Conservation (phyloP, 2,113 vertebrate genomes). For the Otocyon megalotis region DNA sequence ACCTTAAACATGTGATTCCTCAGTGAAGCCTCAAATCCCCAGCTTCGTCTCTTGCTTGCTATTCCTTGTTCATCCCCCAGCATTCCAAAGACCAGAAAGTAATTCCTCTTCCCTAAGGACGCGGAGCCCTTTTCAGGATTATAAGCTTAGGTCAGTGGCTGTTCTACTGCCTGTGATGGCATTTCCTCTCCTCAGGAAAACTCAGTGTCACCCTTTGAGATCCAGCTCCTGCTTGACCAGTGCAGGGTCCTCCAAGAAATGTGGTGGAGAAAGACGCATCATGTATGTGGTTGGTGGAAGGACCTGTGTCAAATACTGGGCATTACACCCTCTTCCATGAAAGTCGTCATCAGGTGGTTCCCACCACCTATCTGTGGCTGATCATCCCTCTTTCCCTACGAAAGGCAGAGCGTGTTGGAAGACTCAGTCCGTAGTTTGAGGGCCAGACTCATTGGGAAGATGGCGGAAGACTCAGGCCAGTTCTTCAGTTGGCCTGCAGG, state of each 20-base stretch:
- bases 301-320: not conserved
- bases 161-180: not conserved
- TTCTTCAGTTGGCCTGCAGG: not conserved
- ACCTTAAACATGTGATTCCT: not conserved
- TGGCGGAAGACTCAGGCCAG: not conserved
- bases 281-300: not conserved
- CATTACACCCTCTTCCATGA: not conserved
- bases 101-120: not conserved
- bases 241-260: not conserved
- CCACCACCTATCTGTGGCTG: not conserved
- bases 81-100: not conserved
- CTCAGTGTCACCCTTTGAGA: not conserved
- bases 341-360: not conserved
- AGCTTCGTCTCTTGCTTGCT: not conserved
- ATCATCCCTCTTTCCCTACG: not conserved
- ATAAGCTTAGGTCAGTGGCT: not conserved
- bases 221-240: not conserved
- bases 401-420: not conserved
- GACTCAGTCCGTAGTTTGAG: not conserved
- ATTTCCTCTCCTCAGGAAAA: conserved; percentile 6
- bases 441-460: not conserved
- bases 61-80: not conserved
- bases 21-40: not conserved
- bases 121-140: not conserved
- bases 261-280: not conserved